phyloP scores from a whole-genome alignment of 1,140 invertebrate species.

The Drosophila ficusphila region DNA sequence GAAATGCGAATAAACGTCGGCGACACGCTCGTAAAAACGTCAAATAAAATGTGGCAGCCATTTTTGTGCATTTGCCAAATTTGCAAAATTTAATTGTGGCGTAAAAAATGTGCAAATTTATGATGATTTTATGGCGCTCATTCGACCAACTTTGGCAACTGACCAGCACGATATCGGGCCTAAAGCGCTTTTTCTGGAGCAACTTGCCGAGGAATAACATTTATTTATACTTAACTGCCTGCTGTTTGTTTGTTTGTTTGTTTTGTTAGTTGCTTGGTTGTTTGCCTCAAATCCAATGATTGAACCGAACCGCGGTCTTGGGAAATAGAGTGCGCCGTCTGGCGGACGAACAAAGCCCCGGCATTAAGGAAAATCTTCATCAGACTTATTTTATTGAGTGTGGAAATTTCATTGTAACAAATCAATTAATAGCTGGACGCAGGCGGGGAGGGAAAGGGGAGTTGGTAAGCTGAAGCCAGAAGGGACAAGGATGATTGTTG shows the following conservation, averaged over 20 bases:
- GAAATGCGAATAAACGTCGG: conserved; percentile 45
- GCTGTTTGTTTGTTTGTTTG: conserved; percentile 9
- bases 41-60: conserved; percentile 77
- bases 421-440: conserved; percentile 68
- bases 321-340: conserved; percentile 41
- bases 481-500: conserved; percentile 59
- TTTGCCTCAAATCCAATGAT: conserved; percentile 33
- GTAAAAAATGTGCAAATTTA: conserved; percentile 70
- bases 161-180: conserved; percentile 42
- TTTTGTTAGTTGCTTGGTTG: conserved; percentile 14
- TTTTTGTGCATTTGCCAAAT: conserved; percentile 81
- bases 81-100: conserved; percentile 78
- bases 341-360: conserved; percentile 35
- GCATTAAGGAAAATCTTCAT: conserved; percentile 64
- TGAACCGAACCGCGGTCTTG: conserved; percentile 5
- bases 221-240: conserved; percentile 34
- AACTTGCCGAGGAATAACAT: conserved; percentile 34
- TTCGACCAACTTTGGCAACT: conserved; percentile 55
- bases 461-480: neutral
- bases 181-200: conserved; percentile 28
- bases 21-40: conserved; percentile 72
- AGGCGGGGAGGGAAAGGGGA: neutral
- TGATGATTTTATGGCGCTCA: conserved; percentile 73
- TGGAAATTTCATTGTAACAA: conserved; percentile 80
- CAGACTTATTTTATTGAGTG: conserved; percentile 66